phyloP scores from a whole-genome alignment of 1,140 invertebrate species.

The Coenobita brevimanus region DNA sequence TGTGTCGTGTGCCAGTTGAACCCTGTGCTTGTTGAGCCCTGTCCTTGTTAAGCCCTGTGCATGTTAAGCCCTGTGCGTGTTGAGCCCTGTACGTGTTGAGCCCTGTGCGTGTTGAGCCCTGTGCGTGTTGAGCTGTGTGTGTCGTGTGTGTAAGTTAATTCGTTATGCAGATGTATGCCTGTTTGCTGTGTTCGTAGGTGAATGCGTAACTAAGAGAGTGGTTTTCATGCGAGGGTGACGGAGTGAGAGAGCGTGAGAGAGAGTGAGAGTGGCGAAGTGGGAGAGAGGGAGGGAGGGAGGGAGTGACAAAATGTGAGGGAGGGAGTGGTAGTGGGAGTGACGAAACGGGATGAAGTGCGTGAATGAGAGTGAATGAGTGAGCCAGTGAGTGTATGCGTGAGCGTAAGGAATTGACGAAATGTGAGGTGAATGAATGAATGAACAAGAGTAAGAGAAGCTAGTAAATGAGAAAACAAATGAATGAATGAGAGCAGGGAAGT shows the following conservation, averaged over 20 bases:
- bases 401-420: background rate
- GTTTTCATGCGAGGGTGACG: background rate
- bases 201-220: no score
- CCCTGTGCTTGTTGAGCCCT: no score
- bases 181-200: no score
- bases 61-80: no score
- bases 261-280: constrained; percentile 4
- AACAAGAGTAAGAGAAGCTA: background rate
- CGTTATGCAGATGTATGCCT: no score
- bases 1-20: no score
- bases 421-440: background rate
- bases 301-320: background rate
- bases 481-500: constrained; percentile 1
- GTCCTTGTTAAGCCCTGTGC: no score
- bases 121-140: no score
- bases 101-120: no score
- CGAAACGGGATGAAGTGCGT: background rate
- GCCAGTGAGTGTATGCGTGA: constrained; percentile 5
- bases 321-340: background rate
- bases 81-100: no score
- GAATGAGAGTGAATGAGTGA: background rate
- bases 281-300: constrained; percentile 17
- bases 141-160: no score
- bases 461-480: background rate
- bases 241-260: background rate